These are phyloP conservation scores for Sebastes vulpes DNA, from an alignment of 2,797 vertebrate species.

Conservation along the genomic window DNA sequence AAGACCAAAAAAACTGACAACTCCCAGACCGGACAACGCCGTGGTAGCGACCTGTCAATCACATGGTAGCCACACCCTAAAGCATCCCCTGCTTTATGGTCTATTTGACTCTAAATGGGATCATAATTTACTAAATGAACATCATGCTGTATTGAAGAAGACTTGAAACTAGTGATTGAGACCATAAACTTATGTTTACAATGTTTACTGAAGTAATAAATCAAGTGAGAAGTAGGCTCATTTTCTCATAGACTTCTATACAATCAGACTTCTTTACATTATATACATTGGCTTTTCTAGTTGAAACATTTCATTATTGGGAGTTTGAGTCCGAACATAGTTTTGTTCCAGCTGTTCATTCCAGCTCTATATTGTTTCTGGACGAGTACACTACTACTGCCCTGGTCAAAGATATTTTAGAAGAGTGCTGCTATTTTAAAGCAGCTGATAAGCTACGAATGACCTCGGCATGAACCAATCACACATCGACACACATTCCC, in stretches of 20 bases:
- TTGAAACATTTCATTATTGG: neutral
- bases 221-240: too few species aligned
- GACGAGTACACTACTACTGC: neutral
- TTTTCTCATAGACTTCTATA: too few species aligned
- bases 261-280: neutral
- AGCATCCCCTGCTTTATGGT: too few species aligned
- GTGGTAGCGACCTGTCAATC: too few species aligned
- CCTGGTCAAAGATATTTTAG: slow-evolving; percentile 20
- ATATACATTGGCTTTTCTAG: neutral
- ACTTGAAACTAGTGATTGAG: too few species aligned
- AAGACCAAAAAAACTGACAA: too few species aligned
- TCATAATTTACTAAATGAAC: too few species aligned
- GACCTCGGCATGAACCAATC: slow-evolving; percentile 42
- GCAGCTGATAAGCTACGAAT: slow-evolving; percentile 24
- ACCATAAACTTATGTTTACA: too few species aligned
- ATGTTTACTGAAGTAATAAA: too few species aligned
- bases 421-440: slow-evolving; percentile 32
- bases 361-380: neutral
- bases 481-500: slow-evolving; percentile 56
- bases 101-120: too few species aligned
- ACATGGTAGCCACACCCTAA: rapidly evolving
- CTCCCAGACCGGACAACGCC: too few species aligned
- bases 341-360: slow-evolving; percentile 1
- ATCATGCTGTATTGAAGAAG: too few species aligned
- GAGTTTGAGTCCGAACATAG: neutral